These are phyloP conservation scores for Percopsis omiscomaycus DNA, from an alignment of 2,797 vertebrate species.

Conservation along the genomic window DNA sequence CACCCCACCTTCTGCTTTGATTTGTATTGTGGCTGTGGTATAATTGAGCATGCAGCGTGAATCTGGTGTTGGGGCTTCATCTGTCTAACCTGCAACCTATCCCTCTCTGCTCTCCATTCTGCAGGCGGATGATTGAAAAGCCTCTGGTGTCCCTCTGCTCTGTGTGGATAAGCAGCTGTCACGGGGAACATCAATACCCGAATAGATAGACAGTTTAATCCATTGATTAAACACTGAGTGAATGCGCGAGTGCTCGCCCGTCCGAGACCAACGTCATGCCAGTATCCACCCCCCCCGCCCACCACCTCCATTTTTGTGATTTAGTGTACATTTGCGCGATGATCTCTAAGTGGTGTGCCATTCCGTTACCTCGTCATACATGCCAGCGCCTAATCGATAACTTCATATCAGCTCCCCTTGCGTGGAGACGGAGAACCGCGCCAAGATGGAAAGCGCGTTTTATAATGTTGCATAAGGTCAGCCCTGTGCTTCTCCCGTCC, in stretches of 20 bases:
- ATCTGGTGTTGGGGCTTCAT: constrained; percentile 58
- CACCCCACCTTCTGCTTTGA: constrained; percentile 21
- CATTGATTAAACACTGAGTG: constrained; percentile 79
- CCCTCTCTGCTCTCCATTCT: constrained; percentile 47
- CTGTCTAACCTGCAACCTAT: constrained; percentile 37
- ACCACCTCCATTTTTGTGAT: constrained; percentile 64
- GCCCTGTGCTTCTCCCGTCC: constrained; percentile 44
- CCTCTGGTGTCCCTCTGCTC: constrained; percentile 67
- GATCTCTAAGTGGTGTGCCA: constrained; percentile 71
- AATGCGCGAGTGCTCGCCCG: constrained; percentile 65
- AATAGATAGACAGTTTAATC: constrained; percentile 78
- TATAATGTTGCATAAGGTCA: constrained; percentile 62
- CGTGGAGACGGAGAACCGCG: constrained; percentile 22
- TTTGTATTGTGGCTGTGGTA: constrained; percentile 43
- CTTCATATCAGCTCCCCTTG: constrained; percentile 55
- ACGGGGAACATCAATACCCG: constrained; percentile 74
- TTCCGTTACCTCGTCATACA: constrained; percentile 59
- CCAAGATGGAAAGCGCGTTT: constrained; percentile 35
- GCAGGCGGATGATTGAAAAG: constrained; percentile 66
- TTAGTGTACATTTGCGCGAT: constrained; percentile 74
- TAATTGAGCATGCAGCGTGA: constrained; percentile 61
- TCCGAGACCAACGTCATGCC: constrained; percentile 38
- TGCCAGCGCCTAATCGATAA: constrained; percentile 67
- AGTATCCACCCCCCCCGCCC: constrained; percentile 31
- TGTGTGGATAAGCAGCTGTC: constrained; percentile 74